phyloP scores from a whole-genome alignment of 92 coral and sea anemone genomes.

The Blastomussa wellsi region DNA sequence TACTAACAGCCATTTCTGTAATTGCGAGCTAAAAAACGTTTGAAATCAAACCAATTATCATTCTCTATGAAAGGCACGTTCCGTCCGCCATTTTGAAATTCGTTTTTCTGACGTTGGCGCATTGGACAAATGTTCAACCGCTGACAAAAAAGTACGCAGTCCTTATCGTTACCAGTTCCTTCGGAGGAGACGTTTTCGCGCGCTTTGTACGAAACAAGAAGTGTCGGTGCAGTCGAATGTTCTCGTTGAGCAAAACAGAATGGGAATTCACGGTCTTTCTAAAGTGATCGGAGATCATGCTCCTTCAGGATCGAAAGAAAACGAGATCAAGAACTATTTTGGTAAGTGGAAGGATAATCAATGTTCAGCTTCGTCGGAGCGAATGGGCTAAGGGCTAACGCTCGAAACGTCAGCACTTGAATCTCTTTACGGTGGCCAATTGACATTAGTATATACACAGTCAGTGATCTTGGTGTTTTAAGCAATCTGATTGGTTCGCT shows the following conservation, averaged over 20 bases:
- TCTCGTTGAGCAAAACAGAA: constrained; percentile 3
- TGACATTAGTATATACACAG: too few relatives aligned
- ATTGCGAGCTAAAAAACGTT: neutral
- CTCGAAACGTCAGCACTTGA: too few relatives aligned
- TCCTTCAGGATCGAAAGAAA: constrained; percentile 89
- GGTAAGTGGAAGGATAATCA: constrained; percentile 50
- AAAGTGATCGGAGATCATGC: constrained; percentile 95
- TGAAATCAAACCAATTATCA: neutral
- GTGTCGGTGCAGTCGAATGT: neutral
- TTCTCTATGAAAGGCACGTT: neutral
- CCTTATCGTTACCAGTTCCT: constrained; percentile 3
- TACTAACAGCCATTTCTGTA: constrained; percentile 59
- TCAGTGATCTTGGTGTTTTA: too few relatives aligned
- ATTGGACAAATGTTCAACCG: neutral
- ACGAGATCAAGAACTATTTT: constrained; percentile 97
- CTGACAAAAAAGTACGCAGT: neutral
- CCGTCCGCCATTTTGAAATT: constrained; percentile 31
- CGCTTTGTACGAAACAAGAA: constrained; percentile 1
- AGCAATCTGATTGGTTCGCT: too few relatives aligned
- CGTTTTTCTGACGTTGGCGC: constrained; percentile 27
- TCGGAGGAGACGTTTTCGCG: constrained; percentile 17
- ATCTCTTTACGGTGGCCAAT: too few relatives aligned
- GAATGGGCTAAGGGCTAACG: too few relatives aligned
- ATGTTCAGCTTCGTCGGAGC: neutral
- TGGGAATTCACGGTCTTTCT: constrained; percentile 99